phyloP scores from a whole-genome alignment of 2,797 vertebrate species.

The Poeciliopsis paucimaculata region DNA sequence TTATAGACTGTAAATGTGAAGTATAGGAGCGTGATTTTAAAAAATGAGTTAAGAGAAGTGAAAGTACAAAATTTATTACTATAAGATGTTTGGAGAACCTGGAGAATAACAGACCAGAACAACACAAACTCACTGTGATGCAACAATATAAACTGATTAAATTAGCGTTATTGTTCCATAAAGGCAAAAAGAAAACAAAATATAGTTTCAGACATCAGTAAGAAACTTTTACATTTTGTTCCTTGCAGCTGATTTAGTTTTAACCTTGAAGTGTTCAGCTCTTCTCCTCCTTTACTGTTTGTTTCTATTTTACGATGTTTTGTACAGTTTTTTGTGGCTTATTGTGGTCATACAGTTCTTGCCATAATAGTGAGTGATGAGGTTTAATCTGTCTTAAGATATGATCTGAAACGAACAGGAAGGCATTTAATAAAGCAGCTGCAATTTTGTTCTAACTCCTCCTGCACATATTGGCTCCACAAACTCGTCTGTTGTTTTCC shows the following conservation, averaged over 20 bases:
- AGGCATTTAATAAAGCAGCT: conserved; percentile 4
- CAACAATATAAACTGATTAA: not conserved
- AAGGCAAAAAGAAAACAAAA: not conserved
- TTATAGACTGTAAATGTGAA: not conserved
- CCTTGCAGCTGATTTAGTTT: not conserved
- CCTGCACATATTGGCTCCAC: conserved; percentile 6
- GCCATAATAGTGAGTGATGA: not conserved
- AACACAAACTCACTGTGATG: not conserved
- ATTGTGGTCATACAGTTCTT: not conserved
- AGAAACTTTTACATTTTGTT: not conserved
- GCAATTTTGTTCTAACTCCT: not conserved
- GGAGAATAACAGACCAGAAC: not conserved
- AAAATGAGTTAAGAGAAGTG: not conserved
- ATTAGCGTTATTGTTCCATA: not conserved
- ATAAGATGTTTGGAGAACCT: not conserved
- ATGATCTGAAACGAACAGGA: not conserved
- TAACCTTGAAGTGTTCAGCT: not conserved
- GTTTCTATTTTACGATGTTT: not conserved
- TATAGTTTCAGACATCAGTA: not conserved
- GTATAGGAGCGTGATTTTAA: not conserved
- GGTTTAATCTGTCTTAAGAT: not conserved
- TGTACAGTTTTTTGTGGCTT: not conserved
- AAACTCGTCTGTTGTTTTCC: not conserved
- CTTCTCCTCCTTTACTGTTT: not conserved
- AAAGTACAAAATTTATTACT: not conserved